Percentiles rank a stretch among this genome's conserved stretches.
Conservation (phyloP, 2,888 invertebrate genomes). For the Hipparchia semele region DNA sequence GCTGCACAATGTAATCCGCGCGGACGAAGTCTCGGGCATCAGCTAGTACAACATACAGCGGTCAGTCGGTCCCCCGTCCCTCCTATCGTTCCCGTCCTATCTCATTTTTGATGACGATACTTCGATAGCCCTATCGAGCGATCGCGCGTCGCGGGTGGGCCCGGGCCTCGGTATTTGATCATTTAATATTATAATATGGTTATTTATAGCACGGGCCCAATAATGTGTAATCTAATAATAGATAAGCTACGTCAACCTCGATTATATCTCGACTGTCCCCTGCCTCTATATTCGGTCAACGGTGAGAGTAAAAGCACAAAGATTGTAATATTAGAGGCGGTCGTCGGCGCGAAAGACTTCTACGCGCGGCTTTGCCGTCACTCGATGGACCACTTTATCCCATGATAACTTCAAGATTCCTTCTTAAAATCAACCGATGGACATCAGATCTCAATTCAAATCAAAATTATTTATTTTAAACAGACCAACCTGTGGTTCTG, state of each 20-base stretch:
- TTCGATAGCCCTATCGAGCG: background rate
- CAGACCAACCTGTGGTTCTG: too few relatives aligned
- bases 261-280: background rate
- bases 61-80: background rate
- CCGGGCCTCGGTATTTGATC: background rate
- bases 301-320: too few relatives aligned
- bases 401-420: too few relatives aligned
- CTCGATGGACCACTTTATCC: too few relatives aligned
- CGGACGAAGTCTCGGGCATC: background rate
- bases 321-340: too few relatives aligned
- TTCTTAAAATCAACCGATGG: too few relatives aligned
- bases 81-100: background rate
- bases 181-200: conserved; percentile 21
- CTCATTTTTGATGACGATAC: background rate
- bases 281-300: too few relatives aligned
- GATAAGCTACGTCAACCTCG: conserved; percentile 19
- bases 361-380: too few relatives aligned
- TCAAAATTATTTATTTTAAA: too few relatives aligned
- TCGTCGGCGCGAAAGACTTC: too few relatives aligned
- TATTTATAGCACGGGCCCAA: conserved; percentile 30
- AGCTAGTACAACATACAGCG: background rate
- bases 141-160: conserved; percentile 32
- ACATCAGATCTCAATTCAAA: too few relatives aligned
- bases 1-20: background rate
- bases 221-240: conserved; percentile 26